Evolutionary conservation across 92 coral and sea anemone species (phyloP).

Genomic region (Epizoanthus fatuus): DNA sequence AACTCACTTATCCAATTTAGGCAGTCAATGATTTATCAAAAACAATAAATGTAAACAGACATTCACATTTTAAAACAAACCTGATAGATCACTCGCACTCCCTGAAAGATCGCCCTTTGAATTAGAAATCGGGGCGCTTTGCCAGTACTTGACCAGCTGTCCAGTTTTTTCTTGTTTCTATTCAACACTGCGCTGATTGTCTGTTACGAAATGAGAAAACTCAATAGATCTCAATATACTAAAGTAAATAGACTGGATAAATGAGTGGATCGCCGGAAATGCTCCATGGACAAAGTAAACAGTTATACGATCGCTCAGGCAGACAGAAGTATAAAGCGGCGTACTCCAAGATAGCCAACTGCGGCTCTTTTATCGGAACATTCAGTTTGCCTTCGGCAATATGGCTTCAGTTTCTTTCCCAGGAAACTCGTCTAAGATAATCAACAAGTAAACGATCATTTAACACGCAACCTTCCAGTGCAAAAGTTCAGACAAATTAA

Average conservation of each 20-base stretch:
- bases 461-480: background rate
- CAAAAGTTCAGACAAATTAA: slow-evolving; percentile 11
- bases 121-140: background rate
- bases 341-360: background rate
- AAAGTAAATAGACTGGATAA: slow-evolving; percentile 25
- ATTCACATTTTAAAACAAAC: slow-evolving; percentile 32
- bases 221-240: background rate
- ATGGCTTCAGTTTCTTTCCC: slow-evolving; percentile 2
- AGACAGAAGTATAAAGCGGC: background rate
- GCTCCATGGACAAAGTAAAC: slow-evolving; percentile 55
- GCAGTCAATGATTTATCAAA: slow-evolving; percentile 9
- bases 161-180: background rate
- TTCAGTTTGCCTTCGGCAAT: slow-evolving; percentile 7
- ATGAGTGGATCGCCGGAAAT: slow-evolving; percentile 53
- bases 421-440: slow-evolving; percentile 1
- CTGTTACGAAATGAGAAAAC: slow-evolving; percentile 22
- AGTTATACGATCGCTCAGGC: slow-evolving; percentile 26
- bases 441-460: slow-evolving; percentile 1
- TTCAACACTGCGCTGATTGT: background rate
- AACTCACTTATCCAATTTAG: slow-evolving; percentile 24
- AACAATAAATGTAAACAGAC: slow-evolving; percentile 18
- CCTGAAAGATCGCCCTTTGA: background rate
- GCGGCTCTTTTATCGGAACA: background rate
- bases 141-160: background rate
- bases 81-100: background rate